phyloP scores from a whole-genome alignment of 2,888 invertebrate species.

The Neelides folsomi region DNA sequence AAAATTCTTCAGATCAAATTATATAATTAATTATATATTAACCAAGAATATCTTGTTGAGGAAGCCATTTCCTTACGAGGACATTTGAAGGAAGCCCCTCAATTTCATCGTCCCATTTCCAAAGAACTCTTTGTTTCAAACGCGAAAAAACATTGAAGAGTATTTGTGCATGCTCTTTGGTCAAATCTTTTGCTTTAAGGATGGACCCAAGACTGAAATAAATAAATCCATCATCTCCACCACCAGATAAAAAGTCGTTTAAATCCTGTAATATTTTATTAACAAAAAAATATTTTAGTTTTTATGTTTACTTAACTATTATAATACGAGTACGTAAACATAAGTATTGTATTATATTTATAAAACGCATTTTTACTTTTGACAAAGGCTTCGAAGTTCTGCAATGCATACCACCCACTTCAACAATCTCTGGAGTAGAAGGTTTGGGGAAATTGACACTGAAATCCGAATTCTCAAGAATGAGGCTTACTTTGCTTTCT shows the following conservation, averaged over 20 bases:
- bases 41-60: constrained; percentile 65
- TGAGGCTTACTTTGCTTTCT: background rate
- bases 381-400: background rate
- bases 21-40: too few species aligned
- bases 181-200: constrained; percentile 66
- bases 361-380: too few species aligned
- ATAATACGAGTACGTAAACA: too few species aligned
- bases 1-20: too few species aligned
- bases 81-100: constrained; percentile 50
- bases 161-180: constrained; percentile 53
- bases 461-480: background rate
- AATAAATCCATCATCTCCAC: constrained; percentile 58
- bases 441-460: background rate
- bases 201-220: constrained; percentile 78
- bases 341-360: too few species aligned
- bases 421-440: background rate
- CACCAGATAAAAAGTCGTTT: constrained; percentile 36
- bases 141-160: constrained; percentile 60
- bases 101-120: constrained; percentile 64
- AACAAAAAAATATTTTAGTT: too few species aligned
- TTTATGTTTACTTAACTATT: too few species aligned
- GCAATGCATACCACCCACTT: constrained; percentile 3
- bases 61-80: constrained; percentile 51
- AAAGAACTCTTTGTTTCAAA: constrained; percentile 63
- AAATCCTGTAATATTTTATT: too few species aligned